Base-by-base conservation (phyloP, 2,888 invertebrate species). In the Drosophila setosimentum region DNA sequence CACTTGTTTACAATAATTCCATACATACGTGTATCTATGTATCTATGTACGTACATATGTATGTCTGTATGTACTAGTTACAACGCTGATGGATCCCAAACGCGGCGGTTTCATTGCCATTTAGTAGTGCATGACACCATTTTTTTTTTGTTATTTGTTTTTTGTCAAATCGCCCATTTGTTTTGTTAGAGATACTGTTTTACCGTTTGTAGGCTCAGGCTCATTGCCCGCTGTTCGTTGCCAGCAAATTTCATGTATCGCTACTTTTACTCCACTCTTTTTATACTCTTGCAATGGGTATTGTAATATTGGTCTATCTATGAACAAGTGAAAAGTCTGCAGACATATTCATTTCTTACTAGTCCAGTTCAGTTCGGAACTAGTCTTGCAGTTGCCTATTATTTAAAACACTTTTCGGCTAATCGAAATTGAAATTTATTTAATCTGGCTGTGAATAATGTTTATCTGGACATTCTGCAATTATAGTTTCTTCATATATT, bases 161-260 rank as follows among this genome's bases (percentile, higher is more conserved):
- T 42, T 29, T 27, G 8, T n/a, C 18, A 24, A 24, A 8, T 18
- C 5, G 6, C 6, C 4, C 6, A 32, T 42, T 42, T 18, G 42
- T 18, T 30, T 67, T 67, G 49, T 13, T 30, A 37, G 32, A 42
- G 45, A 67, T 67, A 80, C 71, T 77, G 60, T 61, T 80, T 61
- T 63, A 48, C 32, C 61, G 64, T 62, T 70, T 58, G 80, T 78
- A 78, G 76, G 77, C 80, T 65, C 48, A 49, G 55, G 24, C 45
- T 4, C 45, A 45, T 55, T 55, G 18, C 16, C 42, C 55, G 45
- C 40, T 37, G 62, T 77, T 61, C 2, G 24, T 13, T 35, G 27
- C 55, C 37, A 74, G 64, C 75, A 80, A 77, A 77, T 77, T 58
- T 73, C 78, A 77, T 67, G 73, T 73, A 77, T 64, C 68, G 73